phyloP scores from a whole-genome alignment of 2,888 invertebrate genomes.

The Drosophila yooni region DNA sequence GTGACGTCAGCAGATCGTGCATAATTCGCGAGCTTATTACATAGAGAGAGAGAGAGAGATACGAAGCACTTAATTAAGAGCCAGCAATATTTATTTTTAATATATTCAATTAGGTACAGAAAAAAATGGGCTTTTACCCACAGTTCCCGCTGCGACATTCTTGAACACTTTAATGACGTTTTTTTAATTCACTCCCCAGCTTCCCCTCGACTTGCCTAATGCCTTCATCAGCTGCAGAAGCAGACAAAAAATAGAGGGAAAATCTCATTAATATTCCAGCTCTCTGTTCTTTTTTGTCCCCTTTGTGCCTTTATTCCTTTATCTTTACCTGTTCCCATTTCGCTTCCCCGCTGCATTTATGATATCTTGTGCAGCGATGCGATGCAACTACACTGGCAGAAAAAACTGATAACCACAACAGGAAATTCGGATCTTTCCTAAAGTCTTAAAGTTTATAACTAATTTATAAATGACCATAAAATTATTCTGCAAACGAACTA shows the following conservation, averaged over 20 bases:
- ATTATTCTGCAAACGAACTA: not conserved
- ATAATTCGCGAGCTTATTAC: not conserved
- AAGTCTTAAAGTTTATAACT: not conserved
- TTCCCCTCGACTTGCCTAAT: slow-evolving; percentile 44
- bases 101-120: slow-evolving; percentile 28
- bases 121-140: slow-evolving; percentile 28
- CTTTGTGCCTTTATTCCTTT: slow-evolving; percentile 26
- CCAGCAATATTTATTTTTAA: slow-evolving; percentile 7
- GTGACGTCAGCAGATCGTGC: slow-evolving; percentile 29
- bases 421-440: not conserved
- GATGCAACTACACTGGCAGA: slow-evolving; percentile 4
- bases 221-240: slow-evolving; percentile 60
- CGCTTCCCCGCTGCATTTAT: slow-evolving; percentile 21
- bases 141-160: slow-evolving; percentile 58
- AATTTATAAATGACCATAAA: not conserved
- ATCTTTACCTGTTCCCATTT: slow-evolving; percentile 33
- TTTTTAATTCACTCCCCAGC: slow-evolving; percentile 2
- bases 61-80: slow-evolving; percentile 8
- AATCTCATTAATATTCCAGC: slow-evolving; percentile 57
- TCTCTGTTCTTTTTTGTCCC: slow-evolving; percentile 33
- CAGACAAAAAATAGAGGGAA: slow-evolving; percentile 6
- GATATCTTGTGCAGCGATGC: slow-evolving; percentile 39
- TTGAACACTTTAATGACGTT: slow-evolving; percentile 28
- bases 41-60: not conserved
- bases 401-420: not conserved